These are phyloP conservation scores for Drosophila insularis DNA, from an alignment of 1,140 invertebrate species.

Conservation along the genomic window DNA sequence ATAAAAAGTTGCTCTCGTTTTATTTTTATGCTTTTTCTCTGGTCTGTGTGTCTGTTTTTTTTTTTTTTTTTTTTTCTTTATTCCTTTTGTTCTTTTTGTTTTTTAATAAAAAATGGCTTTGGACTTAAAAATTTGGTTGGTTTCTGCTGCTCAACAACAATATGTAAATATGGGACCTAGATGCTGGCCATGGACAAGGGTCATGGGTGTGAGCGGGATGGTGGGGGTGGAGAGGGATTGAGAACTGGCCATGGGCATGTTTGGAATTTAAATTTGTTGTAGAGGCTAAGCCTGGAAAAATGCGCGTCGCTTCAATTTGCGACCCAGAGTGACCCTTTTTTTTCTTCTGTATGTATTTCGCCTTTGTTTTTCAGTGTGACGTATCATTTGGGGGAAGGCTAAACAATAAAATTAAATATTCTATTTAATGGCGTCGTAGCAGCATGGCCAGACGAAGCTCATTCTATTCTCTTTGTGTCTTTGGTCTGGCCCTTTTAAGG, in stretches of 20 bases:
- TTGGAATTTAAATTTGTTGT: constrained; percentile 70
- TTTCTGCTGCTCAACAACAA: constrained; percentile 8
- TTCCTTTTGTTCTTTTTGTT: constrained; percentile 6
- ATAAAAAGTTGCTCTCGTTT: constrained; percentile 54
- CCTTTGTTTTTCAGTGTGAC: constrained; percentile 35
- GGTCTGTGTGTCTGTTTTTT: neutral
- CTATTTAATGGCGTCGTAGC: constrained; percentile 71
- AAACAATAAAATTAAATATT: constrained; percentile 80
- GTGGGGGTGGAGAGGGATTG: neutral
- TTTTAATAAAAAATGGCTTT: constrained; percentile 52
- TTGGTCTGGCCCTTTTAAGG: neutral
- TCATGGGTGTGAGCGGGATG: constrained; percentile 10
- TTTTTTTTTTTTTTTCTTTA: constrained; percentile 7
- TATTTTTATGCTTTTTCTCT: constrained; percentile 20
- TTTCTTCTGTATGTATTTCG: neutral
- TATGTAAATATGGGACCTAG: constrained; percentile 8
- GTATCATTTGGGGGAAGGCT: constrained; percentile 48
- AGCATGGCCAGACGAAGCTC: constrained; percentile 57
- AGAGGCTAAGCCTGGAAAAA: constrained; percentile 57
- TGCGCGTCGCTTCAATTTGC: constrained; percentile 52
- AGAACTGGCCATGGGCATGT: constrained; percentile 48
- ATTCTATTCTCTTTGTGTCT: neutral
- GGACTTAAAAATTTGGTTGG: constrained; percentile 38
- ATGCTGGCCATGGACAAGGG: constrained; percentile 1
- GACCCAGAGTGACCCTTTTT: constrained; percentile 58